These are phyloP conservation scores for Drosophila erecta DNA, from an alignment of 1,140 invertebrate species.

Conservation along the genomic window DNA sequence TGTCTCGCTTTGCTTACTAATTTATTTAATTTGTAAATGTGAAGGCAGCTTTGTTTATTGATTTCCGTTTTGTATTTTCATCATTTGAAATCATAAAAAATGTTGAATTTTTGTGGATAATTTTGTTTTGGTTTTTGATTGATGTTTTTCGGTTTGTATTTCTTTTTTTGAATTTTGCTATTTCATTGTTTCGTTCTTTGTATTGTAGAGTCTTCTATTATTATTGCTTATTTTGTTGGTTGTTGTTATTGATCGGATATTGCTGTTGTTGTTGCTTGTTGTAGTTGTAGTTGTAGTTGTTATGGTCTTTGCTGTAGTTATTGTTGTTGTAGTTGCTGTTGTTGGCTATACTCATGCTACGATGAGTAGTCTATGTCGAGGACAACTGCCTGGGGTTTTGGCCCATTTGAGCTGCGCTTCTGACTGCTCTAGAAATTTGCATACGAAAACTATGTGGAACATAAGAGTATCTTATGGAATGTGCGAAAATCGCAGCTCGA, in stretches of 20 bases:
- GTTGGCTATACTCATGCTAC: slow-evolving; percentile 53
- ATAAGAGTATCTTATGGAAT: slow-evolving; percentile 57
- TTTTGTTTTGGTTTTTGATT: slow-evolving; percentile 26
- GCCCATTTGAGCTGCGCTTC: background rate
- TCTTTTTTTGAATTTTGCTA: slow-evolving; percentile 64
- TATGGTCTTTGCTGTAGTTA: slow-evolving; percentile 51
- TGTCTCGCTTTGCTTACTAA: slow-evolving; percentile 70
- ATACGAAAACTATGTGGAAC: slow-evolving; percentile 21
- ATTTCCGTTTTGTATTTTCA: slow-evolving; percentile 80
- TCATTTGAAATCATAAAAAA: slow-evolving; percentile 57
- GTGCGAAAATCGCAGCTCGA: slow-evolving; percentile 24
- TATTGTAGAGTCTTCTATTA: slow-evolving; percentile 57
- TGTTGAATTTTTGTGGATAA: slow-evolving; percentile 40
- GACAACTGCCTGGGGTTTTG: slow-evolving; percentile 35
- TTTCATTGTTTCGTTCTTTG: slow-evolving; percentile 53
- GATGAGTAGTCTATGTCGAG: slow-evolving; percentile 35
- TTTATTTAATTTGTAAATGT: slow-evolving; percentile 84
- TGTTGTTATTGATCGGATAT: slow-evolving; percentile 75
- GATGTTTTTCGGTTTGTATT: slow-evolving; percentile 23
- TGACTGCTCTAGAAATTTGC: background rate
- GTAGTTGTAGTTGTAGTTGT: slow-evolving; percentile 38
- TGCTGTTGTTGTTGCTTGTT: slow-evolving; percentile 64
- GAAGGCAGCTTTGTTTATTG: slow-evolving; percentile 85
- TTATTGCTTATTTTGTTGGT: slow-evolving; percentile 63
- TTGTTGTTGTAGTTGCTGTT: slow-evolving; percentile 52